Evolutionary conservation across 2,113 vertebrate genomes (phyloP).

Genomic region (Seriola rivoliana): DNA sequence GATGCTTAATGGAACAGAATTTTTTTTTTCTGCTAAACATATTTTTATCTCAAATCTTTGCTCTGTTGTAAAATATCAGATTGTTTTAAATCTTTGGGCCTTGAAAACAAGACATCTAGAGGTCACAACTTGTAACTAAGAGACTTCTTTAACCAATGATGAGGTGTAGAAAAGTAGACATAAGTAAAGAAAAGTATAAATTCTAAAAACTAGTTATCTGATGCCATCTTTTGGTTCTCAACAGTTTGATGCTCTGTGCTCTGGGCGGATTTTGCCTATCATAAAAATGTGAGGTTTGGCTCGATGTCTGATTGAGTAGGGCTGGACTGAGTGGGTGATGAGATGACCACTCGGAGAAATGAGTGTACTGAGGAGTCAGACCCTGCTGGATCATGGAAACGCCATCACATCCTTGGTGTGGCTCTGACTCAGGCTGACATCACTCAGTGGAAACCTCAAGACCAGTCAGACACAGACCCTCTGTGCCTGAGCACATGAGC

Average conservation of each 20-base stretch:
- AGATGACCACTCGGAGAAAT: conserved; percentile 18
- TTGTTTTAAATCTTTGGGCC: not conserved
- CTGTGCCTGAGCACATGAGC: conserved; percentile 44
- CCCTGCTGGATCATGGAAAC: conserved; percentile 45
- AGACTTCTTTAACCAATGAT: not conserved
- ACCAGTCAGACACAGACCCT: conserved; percentile 62
- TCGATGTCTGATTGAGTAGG: not conserved
- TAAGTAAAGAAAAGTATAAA: not conserved
- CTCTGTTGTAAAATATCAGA: not conserved
- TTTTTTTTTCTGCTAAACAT: no score
- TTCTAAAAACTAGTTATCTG: not conserved
- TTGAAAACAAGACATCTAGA: not conserved
- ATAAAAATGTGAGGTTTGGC: conserved; percentile 6
- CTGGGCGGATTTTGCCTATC: not conserved
- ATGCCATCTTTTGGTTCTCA: not conserved
- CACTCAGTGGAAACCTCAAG: conserved; percentile 70
- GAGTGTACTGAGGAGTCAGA: conserved; percentile 40
- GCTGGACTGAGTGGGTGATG: not conserved
- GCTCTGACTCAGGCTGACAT: conserved; percentile 77
- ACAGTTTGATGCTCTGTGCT: not conserved
- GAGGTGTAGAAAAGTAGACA: not conserved
- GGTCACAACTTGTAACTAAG: not conserved
- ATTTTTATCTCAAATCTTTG: no score
- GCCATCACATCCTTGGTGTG: conserved; percentile 56
- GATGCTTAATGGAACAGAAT: not conserved